Percentiles rank a stretch among this genome's conserved stretches.
Conservation (phyloP, 2,797 vertebrate genomes). For the Natrix natrix region DNA sequence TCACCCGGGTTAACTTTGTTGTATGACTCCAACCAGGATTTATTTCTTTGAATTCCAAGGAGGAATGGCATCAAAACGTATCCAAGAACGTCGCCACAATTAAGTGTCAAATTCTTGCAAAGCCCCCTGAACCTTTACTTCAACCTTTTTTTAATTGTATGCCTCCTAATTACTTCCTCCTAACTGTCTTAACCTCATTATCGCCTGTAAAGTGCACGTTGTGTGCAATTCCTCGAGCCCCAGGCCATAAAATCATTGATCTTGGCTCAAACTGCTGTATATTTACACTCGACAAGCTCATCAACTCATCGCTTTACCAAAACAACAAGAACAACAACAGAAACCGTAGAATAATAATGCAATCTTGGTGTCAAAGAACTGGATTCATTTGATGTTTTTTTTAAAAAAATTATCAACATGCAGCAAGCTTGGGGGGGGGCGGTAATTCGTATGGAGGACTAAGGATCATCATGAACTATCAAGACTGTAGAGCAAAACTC, state of each 20-base stretch:
- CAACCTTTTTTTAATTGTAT: neutral
- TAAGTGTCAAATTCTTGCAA: neutral
- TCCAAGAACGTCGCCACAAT: neutral
- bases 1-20: neutral
- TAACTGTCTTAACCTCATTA: conserved; percentile 42
- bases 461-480: neutral
- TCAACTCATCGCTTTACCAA: neutral
- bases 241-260: conserved; percentile 41
- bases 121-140: neutral
- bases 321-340: neutral
- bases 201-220: conserved; percentile 30
- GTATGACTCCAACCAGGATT: neutral
- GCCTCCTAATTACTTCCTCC: conserved; percentile 32
- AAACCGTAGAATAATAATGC: neutral
- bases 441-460: neutral
- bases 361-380: neutral
- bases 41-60: neutral
- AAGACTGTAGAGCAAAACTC: neutral
- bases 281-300: neutral
- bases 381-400: conserved; percentile 9
- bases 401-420: too few relatives aligned
- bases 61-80: neutral
- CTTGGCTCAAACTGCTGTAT: conserved; percentile 20
- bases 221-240: conserved; percentile 31
- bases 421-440: neutral